Evolutionary conservation across 2,797 vertebrate genomes (phyloP).

Genomic region (Siniperca undulata): DNA sequence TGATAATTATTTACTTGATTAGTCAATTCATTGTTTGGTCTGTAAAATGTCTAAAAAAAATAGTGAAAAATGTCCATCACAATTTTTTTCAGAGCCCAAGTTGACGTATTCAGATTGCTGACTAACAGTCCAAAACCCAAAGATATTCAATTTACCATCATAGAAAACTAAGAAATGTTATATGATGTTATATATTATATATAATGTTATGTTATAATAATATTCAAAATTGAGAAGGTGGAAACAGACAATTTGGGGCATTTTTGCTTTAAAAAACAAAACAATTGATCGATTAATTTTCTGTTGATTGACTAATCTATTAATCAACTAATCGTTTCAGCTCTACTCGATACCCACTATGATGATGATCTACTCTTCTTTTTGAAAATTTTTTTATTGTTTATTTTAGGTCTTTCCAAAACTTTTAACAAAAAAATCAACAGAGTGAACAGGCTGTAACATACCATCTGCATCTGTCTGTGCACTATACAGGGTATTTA

Average conservation of each 20-base stretch:
- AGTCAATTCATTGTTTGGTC: background rate
- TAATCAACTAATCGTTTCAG: background rate
- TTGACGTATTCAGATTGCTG: too few relatives aligned
- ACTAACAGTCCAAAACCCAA: background rate
- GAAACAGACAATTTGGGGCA: background rate
- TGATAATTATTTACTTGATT: background rate
- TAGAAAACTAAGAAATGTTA: background rate
- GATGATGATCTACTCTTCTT: background rate
- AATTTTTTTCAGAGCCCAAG: background rate
- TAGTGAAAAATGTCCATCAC: background rate
- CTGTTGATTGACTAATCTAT: background rate
- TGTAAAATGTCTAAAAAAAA: background rate
- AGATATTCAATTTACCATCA: background rate
- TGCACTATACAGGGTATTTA: conserved; percentile 84
- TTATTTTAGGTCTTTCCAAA: background rate
- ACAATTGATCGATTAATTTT: background rate
- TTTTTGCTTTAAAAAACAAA: too few relatives aligned
- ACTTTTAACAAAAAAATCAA: background rate
- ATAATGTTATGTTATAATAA: too few relatives aligned
- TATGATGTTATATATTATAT: too few relatives aligned
- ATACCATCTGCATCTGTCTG: background rate
- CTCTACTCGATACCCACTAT: background rate
- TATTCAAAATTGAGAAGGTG: background rate
- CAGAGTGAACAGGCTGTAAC: background rate
- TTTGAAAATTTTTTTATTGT: background rate